Evolutionary conservation across 2,113 vertebrate species (phyloP), one percentile per base, ranked within the genome.

Genomic region (Hippoglossus stenolepis): DNA sequence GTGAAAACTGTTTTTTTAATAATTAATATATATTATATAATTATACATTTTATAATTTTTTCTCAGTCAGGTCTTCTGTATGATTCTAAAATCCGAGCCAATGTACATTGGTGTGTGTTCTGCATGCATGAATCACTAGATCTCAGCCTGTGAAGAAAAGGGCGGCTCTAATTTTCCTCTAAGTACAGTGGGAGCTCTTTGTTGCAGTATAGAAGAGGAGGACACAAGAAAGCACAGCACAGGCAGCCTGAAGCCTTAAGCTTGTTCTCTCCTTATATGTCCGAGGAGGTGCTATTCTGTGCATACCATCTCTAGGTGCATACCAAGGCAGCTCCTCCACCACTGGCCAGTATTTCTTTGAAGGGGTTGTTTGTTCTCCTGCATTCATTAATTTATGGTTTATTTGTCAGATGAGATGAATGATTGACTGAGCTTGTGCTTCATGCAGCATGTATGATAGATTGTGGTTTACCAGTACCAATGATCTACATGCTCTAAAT

Each of bases 211-310:
- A 76, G 65, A 77, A 73, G 70, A 65, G 72, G 72, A 71, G 68
- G 73, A 81, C 72, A 80, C 31, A 72, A 75, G 77, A 65, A 71
- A 71, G 73, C n/a, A 49, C 40, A 77, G 70, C 67, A 51, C 73
- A 71, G 53, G 68, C 75, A 47, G 75, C 49, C 75, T 75, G 53
- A 21, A 73, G 75, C 79, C 18, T 62, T 2, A 58, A 31, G 28
- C 28, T 31, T 31, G 31, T 83, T 77, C 31, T 88, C 67, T 87
- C 90, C 91, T 93, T 91, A 91, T 93, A 91, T 81, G 89, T 91
- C 88, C 74, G 72, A 86, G 72, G 53, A 90, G 75, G 68, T 70
- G 65, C 72, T 82, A 80, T 64, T 74, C 60, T 60, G 69, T 82
- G 31, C 31, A 31, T 31, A 5, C 75, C 62, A 10, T 76, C 71